Base-by-base conservation (phyloP, 2,797 vertebrate species). In the Echeneis naucrates region DNA sequence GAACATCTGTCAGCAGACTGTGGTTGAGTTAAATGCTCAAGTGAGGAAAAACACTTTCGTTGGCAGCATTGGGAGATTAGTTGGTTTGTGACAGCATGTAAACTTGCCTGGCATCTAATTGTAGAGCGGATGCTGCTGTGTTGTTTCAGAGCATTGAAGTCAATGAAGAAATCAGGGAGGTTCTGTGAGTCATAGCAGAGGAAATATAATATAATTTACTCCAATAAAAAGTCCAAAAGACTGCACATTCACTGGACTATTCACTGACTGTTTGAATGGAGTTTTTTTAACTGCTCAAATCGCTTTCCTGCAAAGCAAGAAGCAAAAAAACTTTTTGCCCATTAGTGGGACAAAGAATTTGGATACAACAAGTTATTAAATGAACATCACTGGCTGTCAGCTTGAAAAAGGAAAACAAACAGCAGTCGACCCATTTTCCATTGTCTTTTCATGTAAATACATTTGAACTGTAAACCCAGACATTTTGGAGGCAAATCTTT, bases 31-130 rank as follows among this genome's bases (percentile, higher is more conserved):
- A 27, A 67, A 72, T 42, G 60, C 78, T 77, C 30, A 68, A 71
- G 74, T 59, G 81, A 85, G 82, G 82, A 67, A 76, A 74, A 78
- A 75, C 42, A 23, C 52, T 80, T 86, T 76, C 24, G 58, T 42
- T 68, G 45, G 3, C 63, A 68, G 68, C 35, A 8, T 74, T 26
- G 1, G 27, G 54, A 40, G 58, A 73, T 72, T 35, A 48, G 38
- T 23, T 52, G 72, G 81, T 74, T 72, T 79, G 81, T 78, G 79
- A 70, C 23, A 67, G 72, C 66, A 77, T 75, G 78, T 37, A 42
- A 75, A 67, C 61, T 76, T 83, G 78, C 81, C 37, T 62, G 73
- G 63, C 48, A 2, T 55, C 50, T 8, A 16, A 30, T 80, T 33
- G 38, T 58, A 51, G 54, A 19, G 69, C n/a, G 50, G 76, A 75